Evolutionary conservation across 2,113 vertebrate species (phyloP), one percentile per base, ranked within the genome.

Genomic region (Cricetomys ansorgei): DNA sequence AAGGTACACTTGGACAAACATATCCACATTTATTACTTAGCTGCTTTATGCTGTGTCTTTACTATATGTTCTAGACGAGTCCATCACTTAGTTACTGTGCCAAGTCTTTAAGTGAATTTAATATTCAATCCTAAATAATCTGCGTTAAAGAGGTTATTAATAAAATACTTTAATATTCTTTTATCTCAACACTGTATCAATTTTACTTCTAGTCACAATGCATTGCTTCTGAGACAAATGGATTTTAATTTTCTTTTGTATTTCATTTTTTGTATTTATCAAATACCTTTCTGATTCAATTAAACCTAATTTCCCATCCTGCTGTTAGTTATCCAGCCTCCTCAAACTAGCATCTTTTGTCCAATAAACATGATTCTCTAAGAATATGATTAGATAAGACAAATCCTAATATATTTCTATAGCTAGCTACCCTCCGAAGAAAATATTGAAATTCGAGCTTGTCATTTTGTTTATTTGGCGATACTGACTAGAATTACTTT

Each of bases 181-280:
- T 77, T 87, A 75, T 75, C 69, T 95, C 3, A 37, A 1, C 1
- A 25, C 89, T 16, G 57, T 12, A 55, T 25, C 7, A 57, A 10
- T 48, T 72, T 94, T 53, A 77, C 59, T 92, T 80, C 64, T 62
- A 53, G 40, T 79, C 19, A 34, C 34, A 72, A 37, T 0, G 67
- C 7, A 45, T 27, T 89, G 29, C 8, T 75, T 23, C 72, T 73
- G 21, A 90, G 40, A 94, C 10, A 92, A 84, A 88, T 90, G 13
- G 40, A 76, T 67, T 94, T 94, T 65, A 17, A 85, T 77, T 95
- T 91, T 77, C 17, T 70, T 95, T 95, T 81, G 29, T 75, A 55
- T 95, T 91, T 89, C 16, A 90, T 59, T 94, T 91, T 76, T 45
- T 89, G 6, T 79, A 92, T 81, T 91, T 94, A 89, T 79, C 62